Percentiles rank a stretch among this genome's conserved stretches.
Evolutionary conservation across 1,140 invertebrate genomes (phyloP).

Genomic region (Sminthurides bifidus): DNA sequence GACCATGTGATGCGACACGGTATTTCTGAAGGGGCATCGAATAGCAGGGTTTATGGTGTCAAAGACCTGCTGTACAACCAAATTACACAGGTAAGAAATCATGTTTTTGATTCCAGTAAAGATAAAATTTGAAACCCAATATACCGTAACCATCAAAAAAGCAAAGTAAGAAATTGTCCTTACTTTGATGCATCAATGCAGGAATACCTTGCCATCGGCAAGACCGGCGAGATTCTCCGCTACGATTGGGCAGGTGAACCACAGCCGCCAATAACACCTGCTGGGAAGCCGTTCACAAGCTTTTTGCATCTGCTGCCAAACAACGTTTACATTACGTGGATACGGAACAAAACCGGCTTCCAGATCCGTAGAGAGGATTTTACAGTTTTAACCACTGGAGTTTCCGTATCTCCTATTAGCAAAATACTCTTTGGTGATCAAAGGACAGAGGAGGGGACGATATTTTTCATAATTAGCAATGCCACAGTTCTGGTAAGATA

Average conservation of each 20-base stretch:
- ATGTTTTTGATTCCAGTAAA: neutral
- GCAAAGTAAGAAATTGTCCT: neutral
- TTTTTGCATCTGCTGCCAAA: constrained; percentile 19
- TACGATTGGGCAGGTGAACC: constrained; percentile 18
- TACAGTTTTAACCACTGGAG: constrained; percentile 15
- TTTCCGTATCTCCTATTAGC: constrained; percentile 19
- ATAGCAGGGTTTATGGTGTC: constrained; percentile 20
- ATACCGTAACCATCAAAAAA: neutral
- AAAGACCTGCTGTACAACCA: constrained; percentile 22
- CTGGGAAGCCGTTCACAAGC: constrained; percentile 18
- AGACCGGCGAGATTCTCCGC: constrained; percentile 14
- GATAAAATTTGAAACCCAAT: neutral
- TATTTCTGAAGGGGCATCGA: constrained; percentile 13
- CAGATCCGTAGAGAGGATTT: constrained; percentile 26
- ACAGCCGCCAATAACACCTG: neutral
- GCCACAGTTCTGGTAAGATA: constrained; percentile 2
- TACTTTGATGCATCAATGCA: constrained; percentile 1
- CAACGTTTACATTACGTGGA: constrained; percentile 19
- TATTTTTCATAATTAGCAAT: constrained; percentile 22
- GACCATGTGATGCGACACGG: constrained; percentile 20
- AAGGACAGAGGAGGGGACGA: constrained; percentile 15
- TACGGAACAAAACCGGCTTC: constrained; percentile 11
- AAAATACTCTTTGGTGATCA: constrained; percentile 21
- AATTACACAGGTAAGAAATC: constrained; percentile 14
- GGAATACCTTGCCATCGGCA: constrained; percentile 23